Conservation (phyloP, 1,140 invertebrate genomes). For the Saccostrea echinata region DNA sequence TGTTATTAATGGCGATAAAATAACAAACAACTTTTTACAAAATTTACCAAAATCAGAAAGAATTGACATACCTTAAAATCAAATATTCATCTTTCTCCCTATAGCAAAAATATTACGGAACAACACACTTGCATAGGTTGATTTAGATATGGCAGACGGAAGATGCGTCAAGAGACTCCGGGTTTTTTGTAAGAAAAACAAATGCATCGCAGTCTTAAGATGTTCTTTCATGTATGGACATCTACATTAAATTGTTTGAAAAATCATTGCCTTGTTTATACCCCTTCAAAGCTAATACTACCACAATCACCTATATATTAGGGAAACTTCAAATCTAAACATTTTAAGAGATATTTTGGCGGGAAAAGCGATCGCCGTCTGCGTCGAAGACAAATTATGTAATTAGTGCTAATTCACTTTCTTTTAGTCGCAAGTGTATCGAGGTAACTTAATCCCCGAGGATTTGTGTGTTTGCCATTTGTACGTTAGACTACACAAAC, state of each 20-base stretch:
- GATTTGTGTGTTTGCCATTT: conserved; percentile 35
- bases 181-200: conserved; percentile 3
- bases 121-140: conserved; percentile 2
- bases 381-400: conserved; percentile 38
- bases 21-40: conserved; percentile 11
- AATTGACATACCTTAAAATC: conserved; percentile 9
- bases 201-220: conserved; percentile 34
- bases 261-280: conserved; percentile 36
- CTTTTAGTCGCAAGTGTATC: conserved; percentile 19
- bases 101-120: conserved; percentile 11
- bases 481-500: conserved; percentile 37
- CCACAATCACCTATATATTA: conserved; percentile 37
- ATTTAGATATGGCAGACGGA: conserved; percentile 13
- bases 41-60: background rate
- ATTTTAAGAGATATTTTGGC: conserved; percentile 39
- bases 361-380: background rate
- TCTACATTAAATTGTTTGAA: conserved; percentile 39
- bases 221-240: conserved; percentile 38
- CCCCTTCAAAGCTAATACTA: conserved; percentile 23
- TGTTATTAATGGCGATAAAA: background rate
- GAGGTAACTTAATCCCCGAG: conserved; percentile 6
- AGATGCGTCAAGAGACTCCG: conserved; percentile 13
- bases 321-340: conserved; percentile 24
- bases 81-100: conserved; percentile 37
- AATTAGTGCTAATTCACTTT: conserved; percentile 43